Evolutionary conservation across 1,140 invertebrate species (phyloP).

Genomic region (Pseudomyrmex concolor): DNA sequence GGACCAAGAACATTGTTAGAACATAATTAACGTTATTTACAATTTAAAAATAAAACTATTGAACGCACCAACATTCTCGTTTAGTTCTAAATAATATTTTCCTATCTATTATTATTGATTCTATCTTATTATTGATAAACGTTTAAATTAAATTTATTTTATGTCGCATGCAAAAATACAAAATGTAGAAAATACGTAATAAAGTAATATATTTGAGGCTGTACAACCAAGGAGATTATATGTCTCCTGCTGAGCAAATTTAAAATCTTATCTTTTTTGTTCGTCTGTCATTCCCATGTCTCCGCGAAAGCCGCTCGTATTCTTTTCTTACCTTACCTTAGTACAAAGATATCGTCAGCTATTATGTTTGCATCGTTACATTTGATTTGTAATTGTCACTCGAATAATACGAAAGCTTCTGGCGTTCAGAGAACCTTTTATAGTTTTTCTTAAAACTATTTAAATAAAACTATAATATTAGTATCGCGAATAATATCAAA

Average conservation of each 20-base stretch:
- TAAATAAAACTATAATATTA: neutral
- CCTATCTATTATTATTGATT: too few species aligned
- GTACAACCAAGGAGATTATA: constrained; percentile 17
- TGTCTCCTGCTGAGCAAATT: constrained; percentile 24
- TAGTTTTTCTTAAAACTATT: neutral
- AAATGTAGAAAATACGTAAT: constrained; percentile 28
- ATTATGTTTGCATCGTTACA: constrained; percentile 50
- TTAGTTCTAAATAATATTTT: too few species aligned
- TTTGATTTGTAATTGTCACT: constrained; percentile 8
- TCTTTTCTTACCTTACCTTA: constrained; percentile 47
- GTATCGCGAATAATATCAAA: too few species aligned
- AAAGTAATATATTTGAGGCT: neutral
- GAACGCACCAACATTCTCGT: too few species aligned
- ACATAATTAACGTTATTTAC: too few species aligned
- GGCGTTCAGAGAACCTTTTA: neutral
- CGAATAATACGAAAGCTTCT: constrained; percentile 28
- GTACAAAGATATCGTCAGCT: constrained; percentile 27
- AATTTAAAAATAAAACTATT: too few species aligned
- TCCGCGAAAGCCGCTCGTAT: constrained; percentile 37
- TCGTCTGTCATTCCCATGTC: constrained; percentile 52
- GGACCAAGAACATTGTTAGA: too few species aligned
- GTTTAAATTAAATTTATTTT: too few species aligned
- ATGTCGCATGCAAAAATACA: too few species aligned
- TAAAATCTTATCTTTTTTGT: constrained; percentile 44
- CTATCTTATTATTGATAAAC: too few species aligned